These are phyloP conservation scores for Podocnemis expansa DNA, from an alignment of 2,113 vertebrate genomes.

Conservation along the genomic window DNA sequence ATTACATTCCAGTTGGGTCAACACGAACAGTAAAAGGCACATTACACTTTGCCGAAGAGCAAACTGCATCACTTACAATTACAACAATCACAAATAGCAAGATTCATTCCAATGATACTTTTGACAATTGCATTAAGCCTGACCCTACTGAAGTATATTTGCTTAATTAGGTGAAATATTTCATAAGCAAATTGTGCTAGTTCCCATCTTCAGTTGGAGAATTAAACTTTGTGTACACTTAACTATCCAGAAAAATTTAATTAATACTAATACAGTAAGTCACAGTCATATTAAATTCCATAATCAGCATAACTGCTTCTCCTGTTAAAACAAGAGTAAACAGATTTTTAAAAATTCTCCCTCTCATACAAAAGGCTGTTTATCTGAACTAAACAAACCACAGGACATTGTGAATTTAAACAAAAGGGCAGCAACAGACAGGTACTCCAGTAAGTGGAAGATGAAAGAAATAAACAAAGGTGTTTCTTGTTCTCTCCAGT, in stretches of 20 bases:
- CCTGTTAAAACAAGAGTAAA: not conserved
- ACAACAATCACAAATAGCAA: not conserved
- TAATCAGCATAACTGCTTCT: not conserved
- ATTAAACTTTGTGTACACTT: slow-evolving; percentile 22
- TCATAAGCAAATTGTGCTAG: not conserved
- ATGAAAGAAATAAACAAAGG: not conserved
- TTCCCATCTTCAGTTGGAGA: not conserved
- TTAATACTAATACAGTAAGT: not conserved
- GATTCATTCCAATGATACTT: not conserved
- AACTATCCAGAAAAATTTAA: not conserved
- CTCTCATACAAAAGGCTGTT: not conserved
- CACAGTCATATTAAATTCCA: not conserved
- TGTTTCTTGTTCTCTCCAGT: slow-evolving; percentile 19
- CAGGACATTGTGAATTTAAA: not conserved
- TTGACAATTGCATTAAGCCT: not conserved
- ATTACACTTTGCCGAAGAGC: not conserved
- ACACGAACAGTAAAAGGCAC: not conserved
- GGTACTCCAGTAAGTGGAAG: slow-evolving; percentile 6
- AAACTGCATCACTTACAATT: not conserved
- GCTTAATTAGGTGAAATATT: not conserved
- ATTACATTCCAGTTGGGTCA: not conserved
- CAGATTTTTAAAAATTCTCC: not conserved
- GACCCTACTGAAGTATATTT: not conserved
- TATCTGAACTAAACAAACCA: not conserved
- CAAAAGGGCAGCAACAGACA: not conserved